phyloP scores from a whole-genome alignment of 2,888 invertebrate genomes.

The Mamestra brassicae region DNA sequence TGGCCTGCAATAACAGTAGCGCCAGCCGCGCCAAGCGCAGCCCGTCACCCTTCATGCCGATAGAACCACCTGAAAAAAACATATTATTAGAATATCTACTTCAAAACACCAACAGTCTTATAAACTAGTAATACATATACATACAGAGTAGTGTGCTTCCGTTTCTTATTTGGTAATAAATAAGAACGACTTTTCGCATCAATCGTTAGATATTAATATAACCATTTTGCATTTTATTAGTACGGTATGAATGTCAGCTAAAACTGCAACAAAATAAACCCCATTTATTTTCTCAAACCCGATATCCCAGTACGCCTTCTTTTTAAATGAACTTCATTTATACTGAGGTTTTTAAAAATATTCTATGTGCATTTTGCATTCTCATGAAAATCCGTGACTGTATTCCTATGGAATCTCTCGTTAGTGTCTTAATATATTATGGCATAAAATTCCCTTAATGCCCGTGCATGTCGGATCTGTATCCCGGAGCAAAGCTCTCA shows the following conservation, averaged over 20 bases:
- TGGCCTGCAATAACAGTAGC: conserved; percentile 83
- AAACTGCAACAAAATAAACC: conserved; percentile 3
- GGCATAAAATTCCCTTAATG: conserved; percentile 42
- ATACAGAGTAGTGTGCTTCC: too few relatives aligned
- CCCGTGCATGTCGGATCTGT: conserved; percentile 43
- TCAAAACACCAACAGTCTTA: not conserved
- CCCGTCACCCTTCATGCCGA: conserved; percentile 84
- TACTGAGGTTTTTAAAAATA: conserved; percentile 7
- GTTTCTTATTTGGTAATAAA: too few relatives aligned
- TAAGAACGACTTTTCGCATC: too few relatives aligned
- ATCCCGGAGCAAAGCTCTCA: conserved; percentile 24
- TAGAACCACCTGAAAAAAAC: conserved; percentile 75
- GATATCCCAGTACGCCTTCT: not conserved
- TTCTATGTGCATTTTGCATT: conserved; percentile 1
- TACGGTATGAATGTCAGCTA: too few relatives aligned
- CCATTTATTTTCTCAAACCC: not conserved
- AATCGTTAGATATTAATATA: too few relatives aligned
- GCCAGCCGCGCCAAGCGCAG: conserved; percentile 86
- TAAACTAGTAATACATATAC: not conserved
- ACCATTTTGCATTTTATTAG: too few relatives aligned
- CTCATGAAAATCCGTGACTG: conserved; percentile 26
- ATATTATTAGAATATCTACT: not conserved
- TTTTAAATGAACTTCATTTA: conserved; percentile 4
- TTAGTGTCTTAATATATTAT: conserved; percentile 44
- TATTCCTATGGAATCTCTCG: conserved; percentile 37